These are phyloP conservation scores for Incurvaria masculella DNA, from an alignment of 2,888 invertebrate species.

Conservation along the genomic window DNA sequence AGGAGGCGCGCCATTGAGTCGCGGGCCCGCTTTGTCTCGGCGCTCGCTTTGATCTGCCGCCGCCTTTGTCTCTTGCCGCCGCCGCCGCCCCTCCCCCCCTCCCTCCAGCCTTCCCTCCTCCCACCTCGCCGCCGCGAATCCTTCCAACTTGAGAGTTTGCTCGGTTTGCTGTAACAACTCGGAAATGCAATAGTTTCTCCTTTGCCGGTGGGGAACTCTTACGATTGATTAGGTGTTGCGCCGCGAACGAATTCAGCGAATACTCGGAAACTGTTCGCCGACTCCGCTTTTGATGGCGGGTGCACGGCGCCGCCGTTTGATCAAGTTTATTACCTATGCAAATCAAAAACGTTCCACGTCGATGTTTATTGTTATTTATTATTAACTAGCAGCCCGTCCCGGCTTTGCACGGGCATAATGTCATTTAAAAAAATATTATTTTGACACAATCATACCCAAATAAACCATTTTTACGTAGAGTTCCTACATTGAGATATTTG, in stretches of 20 bases:
- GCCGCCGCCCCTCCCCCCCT: constrained; percentile 2
- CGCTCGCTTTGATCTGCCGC: constrained; percentile 47
- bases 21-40: constrained; percentile 38
- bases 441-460: no score
- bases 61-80: constrained; percentile 20
- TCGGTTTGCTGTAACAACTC: not conserved
- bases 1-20: constrained; percentile 12
- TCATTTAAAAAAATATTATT: no score
- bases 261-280: no score
- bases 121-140: constrained; percentile 1
- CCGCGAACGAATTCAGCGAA: not conserved
- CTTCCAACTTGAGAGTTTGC: not conserved
- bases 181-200: constrained; percentile 6
- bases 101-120: constrained; percentile 13
- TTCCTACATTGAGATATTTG: no score
- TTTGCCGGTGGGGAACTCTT: constrained; percentile 5
- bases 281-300: no score
- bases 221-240: constrained; percentile 27
- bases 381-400: no score
- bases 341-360: no score
- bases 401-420: no score
- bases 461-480: no score
- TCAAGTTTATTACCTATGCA: no score
- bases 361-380: no score
- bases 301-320: no score